Evolutionary conservation across 2,113 vertebrate genomes (phyloP), one percentile per base, ranked within the genome.

Genomic region (Pollachius pollachius): DNA sequence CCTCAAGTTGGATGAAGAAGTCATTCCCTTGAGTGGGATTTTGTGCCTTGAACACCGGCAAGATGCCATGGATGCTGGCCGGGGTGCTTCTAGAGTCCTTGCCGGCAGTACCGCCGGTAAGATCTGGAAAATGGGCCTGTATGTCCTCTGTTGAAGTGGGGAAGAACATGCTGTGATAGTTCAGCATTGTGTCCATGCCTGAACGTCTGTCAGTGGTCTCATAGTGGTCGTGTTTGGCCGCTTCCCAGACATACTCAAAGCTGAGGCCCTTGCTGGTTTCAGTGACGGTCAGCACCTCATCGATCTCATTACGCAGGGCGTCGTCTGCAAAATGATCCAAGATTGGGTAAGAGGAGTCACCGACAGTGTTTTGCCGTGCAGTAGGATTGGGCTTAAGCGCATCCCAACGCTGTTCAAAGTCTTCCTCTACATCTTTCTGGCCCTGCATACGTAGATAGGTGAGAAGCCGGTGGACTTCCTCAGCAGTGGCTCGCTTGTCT

Each of bases 241-340:
- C 94, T 85, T 99, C 97, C 97, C 97, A 99, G 27, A 98, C 92
- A 0, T 97, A 99, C 70, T 99, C 97, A 52, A 99, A 99, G 84
- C 95, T 99, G 68, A 99, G 94, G 3, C 97, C 97, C 37, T 94
- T 95, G 88, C 97, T 99, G 0, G 97, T 98, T 87, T 99, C 96
- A 0, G 97, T 99, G 41, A 99, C 95, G 0, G 97, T 99, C 48
- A 99, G 95, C 69, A 99, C 92, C 73, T 99, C 97, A 23, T 99
- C 97, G 77, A 97, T 92, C 82, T 99, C 97, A 1, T 94, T 94
- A 18, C 94, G 89, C 19, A 96, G 89, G 48, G 94, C 88, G 0
- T 95, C 95, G 6, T 96, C 91, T 0, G 91, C 82, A 48, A 98
- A 98, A 67, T 94, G 95, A 73, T 99, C 97, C 3, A 99, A 86